Evolutionary conservation across 2,888 invertebrate species (phyloP).

Genomic region (Rhaphigaster nebulosa): DNA sequence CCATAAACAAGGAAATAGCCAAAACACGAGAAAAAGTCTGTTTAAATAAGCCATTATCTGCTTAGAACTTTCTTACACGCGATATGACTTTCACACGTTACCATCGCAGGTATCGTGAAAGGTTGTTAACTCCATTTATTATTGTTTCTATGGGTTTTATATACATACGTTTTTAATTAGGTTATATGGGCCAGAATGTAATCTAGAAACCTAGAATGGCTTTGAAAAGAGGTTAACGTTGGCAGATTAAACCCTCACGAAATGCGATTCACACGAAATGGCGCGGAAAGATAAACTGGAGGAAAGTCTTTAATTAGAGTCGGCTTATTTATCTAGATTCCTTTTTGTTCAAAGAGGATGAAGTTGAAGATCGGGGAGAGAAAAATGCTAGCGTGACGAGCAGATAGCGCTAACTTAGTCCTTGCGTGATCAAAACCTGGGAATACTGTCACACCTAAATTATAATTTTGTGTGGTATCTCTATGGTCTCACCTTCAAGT

Average conservation of each 20-base stretch:
- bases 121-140: neutral
- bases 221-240: conserved; percentile 12
- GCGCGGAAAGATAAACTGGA: neutral
- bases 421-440: neutral
- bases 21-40: neutral
- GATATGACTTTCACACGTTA: neutral
- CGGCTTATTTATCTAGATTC: neutral
- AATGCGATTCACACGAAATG: neutral
- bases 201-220: neutral
- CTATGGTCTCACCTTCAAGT: neutral
- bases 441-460: neutral
- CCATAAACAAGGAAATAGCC: neutral
- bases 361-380: neutral
- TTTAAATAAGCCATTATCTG: neutral
- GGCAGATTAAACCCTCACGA: conserved; percentile 7
- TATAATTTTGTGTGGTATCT: neutral
- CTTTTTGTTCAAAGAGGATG: neutral
- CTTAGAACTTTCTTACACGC: neutral
- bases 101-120: neutral
- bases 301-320: neutral
- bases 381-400: neutral
- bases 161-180: too few species aligned
- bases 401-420: neutral
- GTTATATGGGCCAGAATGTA: too few species aligned
- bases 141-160: too few species aligned